phyloP scores from a whole-genome alignment of 1,140 invertebrate species.

The Drosophila equinoxialis region DNA sequence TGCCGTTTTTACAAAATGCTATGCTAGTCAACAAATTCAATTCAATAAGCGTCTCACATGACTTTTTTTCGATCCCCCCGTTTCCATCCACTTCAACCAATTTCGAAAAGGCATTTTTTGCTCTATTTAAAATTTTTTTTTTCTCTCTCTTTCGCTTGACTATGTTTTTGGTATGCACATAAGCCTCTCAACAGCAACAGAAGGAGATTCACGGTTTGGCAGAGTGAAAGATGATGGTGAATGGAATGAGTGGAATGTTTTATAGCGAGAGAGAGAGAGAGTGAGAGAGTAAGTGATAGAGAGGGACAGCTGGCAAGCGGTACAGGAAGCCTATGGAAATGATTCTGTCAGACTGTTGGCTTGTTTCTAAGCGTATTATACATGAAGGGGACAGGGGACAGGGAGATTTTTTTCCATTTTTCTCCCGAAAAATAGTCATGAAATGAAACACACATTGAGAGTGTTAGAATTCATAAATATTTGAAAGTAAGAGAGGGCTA shows the following conservation, averaged over 20 bases:
- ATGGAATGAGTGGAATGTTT: neutral
- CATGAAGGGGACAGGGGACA: slow-evolving; percentile 7
- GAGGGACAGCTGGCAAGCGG: slow-evolving; percentile 7
- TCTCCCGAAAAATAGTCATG: slow-evolving; percentile 4
- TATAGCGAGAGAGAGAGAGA: neutral
- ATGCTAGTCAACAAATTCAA: slow-evolving; percentile 73
- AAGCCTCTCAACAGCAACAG: slow-evolving; percentile 7
- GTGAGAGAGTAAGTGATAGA: too few species aligned
- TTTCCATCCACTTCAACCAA: neutral
- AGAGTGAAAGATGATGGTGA: slow-evolving; percentile 1
- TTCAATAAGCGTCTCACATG: slow-evolving; percentile 72
- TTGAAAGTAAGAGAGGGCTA: neutral
- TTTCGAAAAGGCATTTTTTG: slow-evolving; percentile 13
- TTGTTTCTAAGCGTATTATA: slow-evolving; percentile 64
- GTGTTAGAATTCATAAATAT: slow-evolving; percentile 8
- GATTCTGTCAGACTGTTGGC: slow-evolving; percentile 40
- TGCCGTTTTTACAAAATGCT: slow-evolving; percentile 43
- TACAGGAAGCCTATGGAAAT: slow-evolving; percentile 48
- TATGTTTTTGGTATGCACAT: slow-evolving; percentile 22
- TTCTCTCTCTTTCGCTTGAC: slow-evolving; percentile 14
- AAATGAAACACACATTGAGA: slow-evolving; percentile 10
- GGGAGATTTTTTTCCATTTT: neutral
- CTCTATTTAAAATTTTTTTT: neutral
- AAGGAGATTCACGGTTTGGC: slow-evolving; percentile 1
- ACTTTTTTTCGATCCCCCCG: slow-evolving; percentile 19